These are phyloP conservation scores for Solea solea DNA, from an alignment of 2,113 vertebrate species.

Conservation along the genomic window DNA sequence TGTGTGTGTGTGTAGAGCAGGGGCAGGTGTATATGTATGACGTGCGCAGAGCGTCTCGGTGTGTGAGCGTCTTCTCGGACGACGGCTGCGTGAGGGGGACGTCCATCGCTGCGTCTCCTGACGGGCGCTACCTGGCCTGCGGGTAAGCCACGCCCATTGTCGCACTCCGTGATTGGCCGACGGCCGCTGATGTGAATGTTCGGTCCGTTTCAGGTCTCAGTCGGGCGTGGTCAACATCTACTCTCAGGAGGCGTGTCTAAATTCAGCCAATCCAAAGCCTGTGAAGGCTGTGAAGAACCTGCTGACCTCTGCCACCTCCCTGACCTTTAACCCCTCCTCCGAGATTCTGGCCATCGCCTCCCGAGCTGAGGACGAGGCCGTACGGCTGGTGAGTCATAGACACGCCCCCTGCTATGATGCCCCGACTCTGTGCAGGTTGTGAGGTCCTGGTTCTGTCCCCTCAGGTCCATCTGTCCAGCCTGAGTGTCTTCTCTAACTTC, in stretches of 20 bases:
- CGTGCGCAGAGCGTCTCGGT: conserved; percentile 87
- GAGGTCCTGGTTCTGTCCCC: neutral
- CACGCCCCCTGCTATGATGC: neutral
- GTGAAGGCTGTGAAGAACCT: conserved; percentile 93
- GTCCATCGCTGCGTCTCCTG: conserved; percentile 86
- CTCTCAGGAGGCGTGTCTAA: conserved; percentile 86
- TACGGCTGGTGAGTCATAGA: conserved; percentile 83
- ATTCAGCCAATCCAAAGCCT: conserved; percentile 84
- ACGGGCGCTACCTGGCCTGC: conserved; percentile 91
- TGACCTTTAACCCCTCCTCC: conserved; percentile 88
- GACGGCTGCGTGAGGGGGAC: conserved; percentile 89
- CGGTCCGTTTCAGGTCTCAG: conserved; percentile 74
- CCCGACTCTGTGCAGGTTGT: neutral
- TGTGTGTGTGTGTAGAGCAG: conserved; percentile 79
- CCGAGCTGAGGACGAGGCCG: conserved; percentile 83
- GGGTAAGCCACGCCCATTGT: conserved; percentile 82
- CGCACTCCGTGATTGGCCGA: conserved; percentile 12
- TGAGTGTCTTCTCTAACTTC: conserved; percentile 95
- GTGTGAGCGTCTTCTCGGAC: conserved; percentile 89
- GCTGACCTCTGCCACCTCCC: conserved; percentile 85
- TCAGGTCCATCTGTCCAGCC: conserved; percentile 91
- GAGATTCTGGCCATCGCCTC: conserved; percentile 94
- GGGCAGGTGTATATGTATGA: conserved; percentile 96
- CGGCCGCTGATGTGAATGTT: neutral
- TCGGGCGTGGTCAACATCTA: conserved; percentile 95